Conservation (phyloP, 92 coral and sea anemone genomes). For the Palythoa grandis region DNA sequence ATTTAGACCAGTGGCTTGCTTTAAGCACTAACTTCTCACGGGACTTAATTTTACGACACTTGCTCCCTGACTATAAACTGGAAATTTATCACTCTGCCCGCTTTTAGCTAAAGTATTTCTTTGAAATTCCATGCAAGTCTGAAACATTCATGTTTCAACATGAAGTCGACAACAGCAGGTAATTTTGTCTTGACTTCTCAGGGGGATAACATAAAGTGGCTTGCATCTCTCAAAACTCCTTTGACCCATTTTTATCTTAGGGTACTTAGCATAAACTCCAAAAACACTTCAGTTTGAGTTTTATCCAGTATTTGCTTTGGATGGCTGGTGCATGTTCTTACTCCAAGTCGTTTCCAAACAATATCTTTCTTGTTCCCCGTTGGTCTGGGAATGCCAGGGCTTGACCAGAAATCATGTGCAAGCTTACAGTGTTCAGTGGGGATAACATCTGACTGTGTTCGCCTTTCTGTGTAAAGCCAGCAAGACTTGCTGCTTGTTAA, state of each 20-base stretch:
- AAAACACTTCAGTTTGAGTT: constrained; percentile 69
- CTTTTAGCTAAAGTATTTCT: constrained; percentile 7
- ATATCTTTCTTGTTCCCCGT: constrained; percentile 71
- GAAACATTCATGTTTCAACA: constrained; percentile 58
- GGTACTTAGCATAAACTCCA: constrained; percentile 59
- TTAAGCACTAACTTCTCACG: no score
- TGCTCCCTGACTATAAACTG: constrained; percentile 46
- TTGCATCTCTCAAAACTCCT: constrained; percentile 62
- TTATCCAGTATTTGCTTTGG: constrained; percentile 65
- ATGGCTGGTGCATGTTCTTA: constrained; percentile 52
- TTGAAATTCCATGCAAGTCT: constrained; percentile 58
- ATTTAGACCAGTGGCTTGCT: no score
- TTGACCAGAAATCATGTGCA: constrained; percentile 66
- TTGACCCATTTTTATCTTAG: constrained; percentile 60
- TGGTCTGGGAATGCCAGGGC: constrained; percentile 57
- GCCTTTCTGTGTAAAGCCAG: constrained; percentile 44
- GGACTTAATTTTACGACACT: no score
- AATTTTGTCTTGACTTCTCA: constrained; percentile 44
- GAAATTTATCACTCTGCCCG: neutral
- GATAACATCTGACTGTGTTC: constrained; percentile 46
- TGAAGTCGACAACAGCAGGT: constrained; percentile 64
- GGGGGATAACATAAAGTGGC: constrained; percentile 65
- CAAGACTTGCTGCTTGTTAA: constrained; percentile 32
- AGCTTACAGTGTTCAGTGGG: constrained; percentile 36
- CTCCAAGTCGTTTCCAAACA: constrained; percentile 41